phyloP scores from a whole-genome alignment of 1,140 invertebrate genomes.

The Calliopsis andreniformis region DNA sequence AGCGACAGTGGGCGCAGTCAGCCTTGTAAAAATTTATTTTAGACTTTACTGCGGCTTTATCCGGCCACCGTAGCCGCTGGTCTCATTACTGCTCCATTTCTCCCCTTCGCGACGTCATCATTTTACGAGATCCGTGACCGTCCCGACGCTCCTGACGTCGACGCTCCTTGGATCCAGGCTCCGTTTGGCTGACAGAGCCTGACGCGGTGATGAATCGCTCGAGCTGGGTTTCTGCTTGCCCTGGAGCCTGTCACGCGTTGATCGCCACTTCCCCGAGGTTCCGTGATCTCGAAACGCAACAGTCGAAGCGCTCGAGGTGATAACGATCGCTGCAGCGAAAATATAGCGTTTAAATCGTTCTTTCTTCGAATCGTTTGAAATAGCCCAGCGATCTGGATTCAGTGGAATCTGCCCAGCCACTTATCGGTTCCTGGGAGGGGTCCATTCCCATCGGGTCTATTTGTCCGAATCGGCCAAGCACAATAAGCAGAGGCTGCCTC shows the following conservation, averaged over 20 bases:
- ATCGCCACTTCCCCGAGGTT: neutral
- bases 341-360: neutral
- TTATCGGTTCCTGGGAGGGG: no score
- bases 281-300: no score
- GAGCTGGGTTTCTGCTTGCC: neutral
- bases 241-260: neutral
- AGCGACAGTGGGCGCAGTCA: neutral
- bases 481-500: constrained; percentile 34
- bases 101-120: neutral
- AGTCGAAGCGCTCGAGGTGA: no score
- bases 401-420: neutral
- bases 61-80: neutral
- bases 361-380: neutral
- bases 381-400: neutral
- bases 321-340: no score
- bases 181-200: neutral
- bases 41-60: neutral
- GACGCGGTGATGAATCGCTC: neutral
- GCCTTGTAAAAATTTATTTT: constrained; percentile 2
- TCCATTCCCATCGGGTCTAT: constrained; percentile 9
- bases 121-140: neutral
- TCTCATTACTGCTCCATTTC: neutral
- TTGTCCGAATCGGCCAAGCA: constrained; percentile 42
- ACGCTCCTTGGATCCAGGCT: neutral
- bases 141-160: neutral